These are phyloP conservation scores for Petrocephalus microphthalmus DNA, from an alignment of 2,113 vertebrate species.

Conservation along the genomic window DNA sequence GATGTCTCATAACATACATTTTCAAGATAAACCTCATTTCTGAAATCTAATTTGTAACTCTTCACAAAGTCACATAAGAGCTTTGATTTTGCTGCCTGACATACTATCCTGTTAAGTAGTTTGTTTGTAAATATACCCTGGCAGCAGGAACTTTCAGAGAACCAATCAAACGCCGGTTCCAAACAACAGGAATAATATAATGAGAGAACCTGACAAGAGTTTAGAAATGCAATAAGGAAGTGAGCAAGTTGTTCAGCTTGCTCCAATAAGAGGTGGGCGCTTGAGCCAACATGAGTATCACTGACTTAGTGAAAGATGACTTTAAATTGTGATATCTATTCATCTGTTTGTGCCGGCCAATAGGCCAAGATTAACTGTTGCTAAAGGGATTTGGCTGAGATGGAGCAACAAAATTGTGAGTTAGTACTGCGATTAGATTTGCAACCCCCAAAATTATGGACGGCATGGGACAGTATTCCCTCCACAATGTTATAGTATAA, in stretches of 20 bases:
- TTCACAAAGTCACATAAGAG: conserved; percentile 19
- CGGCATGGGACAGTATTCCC: neutral
- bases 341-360: conserved; percentile 4
- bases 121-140: neutral
- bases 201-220: neutral
- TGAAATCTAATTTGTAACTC: conserved; percentile 23
- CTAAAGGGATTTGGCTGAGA: conserved; percentile 5
- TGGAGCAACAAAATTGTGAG: neutral
- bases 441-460: neutral
- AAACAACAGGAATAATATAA: conserved; percentile 4
- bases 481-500: neutral
- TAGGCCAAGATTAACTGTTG: conserved; percentile 19
- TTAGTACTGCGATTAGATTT: neutral
- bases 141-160: neutral
- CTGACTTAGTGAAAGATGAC: neutral
- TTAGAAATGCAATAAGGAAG: neutral
- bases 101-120: neutral
- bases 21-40: conserved; percentile 26
- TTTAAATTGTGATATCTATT: conserved; percentile 18
- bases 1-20: conserved; percentile 21
- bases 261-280: conserved; percentile 2
- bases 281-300: conserved; percentile 19
- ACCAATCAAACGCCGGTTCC: neutral
- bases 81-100: neutral
- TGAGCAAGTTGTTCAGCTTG: conserved; percentile 8